These are phyloP conservation scores for Rhopilema esculentum DNA, from an alignment of 30 jellyfish, hydroid and myxozoan genomes.

Conservation along the genomic window DNA sequence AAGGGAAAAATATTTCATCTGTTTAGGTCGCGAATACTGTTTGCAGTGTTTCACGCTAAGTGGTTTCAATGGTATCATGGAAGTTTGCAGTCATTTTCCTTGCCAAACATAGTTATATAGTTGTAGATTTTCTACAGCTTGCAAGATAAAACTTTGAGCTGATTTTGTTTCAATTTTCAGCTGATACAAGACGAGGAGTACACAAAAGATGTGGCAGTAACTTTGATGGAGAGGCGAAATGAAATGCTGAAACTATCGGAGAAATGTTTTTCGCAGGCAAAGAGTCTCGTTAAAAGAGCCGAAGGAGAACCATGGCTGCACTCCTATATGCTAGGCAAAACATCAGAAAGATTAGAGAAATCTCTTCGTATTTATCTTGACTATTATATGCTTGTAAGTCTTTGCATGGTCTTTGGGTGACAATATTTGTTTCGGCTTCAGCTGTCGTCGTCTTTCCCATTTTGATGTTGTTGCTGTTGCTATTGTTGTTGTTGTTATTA, in stretches of 20 bases:
- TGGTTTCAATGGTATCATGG: too few relatives aligned
- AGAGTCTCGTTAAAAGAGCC: conserved; percentile 46
- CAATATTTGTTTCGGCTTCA: too few relatives aligned
- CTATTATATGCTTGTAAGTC: conserved; percentile 78
- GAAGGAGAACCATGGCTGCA: conserved; percentile 98
- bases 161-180: conserved; percentile 15
- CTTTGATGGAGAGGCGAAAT: conserved; percentile 55
- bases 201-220: conserved; percentile 49
- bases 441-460: too few relatives aligned
- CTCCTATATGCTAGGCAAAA: conserved; percentile 94
- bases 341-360: conserved; percentile 79
- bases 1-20: too few relatives aligned
- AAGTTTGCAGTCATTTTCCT: too few relatives aligned
- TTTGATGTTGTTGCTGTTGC: too few relatives aligned
- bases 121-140: too few relatives aligned
- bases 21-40: too few relatives aligned
- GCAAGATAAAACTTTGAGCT: neutral
- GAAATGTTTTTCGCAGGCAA: conserved; percentile 86
- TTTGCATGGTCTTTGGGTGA: neutral
- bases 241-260: conserved; percentile 82
- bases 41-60: too few relatives aligned
- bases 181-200: conserved; percentile 78
- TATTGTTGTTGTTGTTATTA: too few relatives aligned
- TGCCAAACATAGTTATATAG: too few relatives aligned
- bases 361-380: conserved; percentile 66